Conservation (phyloP, 2,113 vertebrate species). For the Bos indicus region DNA sequence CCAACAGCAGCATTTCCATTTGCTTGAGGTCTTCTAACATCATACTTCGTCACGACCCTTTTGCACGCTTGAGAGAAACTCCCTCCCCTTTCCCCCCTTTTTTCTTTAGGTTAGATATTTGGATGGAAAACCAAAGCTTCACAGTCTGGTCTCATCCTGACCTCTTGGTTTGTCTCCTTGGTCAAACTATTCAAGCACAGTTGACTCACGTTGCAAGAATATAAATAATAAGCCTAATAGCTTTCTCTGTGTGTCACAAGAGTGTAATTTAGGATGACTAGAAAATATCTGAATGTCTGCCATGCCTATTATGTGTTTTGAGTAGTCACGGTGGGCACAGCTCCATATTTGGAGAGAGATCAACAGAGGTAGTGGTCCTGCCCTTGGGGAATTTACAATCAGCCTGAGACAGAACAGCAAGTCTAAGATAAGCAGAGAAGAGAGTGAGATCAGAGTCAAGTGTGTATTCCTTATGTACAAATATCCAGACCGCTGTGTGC, state of each 20-base stretch:
- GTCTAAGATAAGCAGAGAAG: background rate
- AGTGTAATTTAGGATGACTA: background rate
- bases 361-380: background rate
- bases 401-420: background rate
- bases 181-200: background rate
- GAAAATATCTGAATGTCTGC: background rate
- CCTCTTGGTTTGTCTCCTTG: background rate
- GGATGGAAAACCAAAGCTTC: background rate
- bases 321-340: accelerated
- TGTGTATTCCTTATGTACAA: background rate
- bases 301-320: background rate
- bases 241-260: background rate
- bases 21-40: background rate
- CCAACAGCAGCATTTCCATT: background rate
- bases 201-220: background rate
- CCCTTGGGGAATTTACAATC: background rate
- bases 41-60: background rate
- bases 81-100: background rate
- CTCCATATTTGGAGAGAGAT: background rate
- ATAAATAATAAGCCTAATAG: background rate
- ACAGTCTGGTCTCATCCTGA: background rate
- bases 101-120: background rate
- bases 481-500: background rate
- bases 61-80: background rate
- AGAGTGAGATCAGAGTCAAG: background rate